A percentile compares a stretch with the other conserved stretches of the same genome.
phyloP scores from a whole-genome alignment of 1,140 invertebrate species.

The Drosophila sucinea region DNA sequence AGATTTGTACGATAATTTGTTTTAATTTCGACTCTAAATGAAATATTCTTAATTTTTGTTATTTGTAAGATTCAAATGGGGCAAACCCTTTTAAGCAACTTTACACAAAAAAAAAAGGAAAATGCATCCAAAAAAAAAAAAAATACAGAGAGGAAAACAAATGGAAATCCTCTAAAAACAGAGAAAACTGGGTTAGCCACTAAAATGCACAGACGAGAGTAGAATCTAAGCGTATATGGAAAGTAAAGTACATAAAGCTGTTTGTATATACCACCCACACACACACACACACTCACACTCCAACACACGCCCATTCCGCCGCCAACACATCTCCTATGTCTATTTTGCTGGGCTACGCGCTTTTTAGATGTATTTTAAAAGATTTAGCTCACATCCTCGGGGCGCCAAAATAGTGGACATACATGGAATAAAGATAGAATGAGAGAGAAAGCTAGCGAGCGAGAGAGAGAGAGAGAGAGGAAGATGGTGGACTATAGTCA shows the following conservation, averaged over 20 bases:
- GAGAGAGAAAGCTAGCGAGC: not conserved
- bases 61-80: slow-evolving; percentile 48
- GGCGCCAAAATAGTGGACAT: slow-evolving; percentile 64
- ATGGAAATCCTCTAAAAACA: slow-evolving; percentile 46
- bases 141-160: slow-evolving; percentile 21
- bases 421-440: slow-evolving; percentile 19
- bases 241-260: slow-evolving; percentile 68
- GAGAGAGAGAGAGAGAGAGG: not conserved
- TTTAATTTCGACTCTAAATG: not conserved
- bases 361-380: slow-evolving; percentile 78
- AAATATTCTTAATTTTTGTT: not conserved
- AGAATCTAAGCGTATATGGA: slow-evolving; percentile 15
- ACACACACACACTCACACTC: too few species aligned
- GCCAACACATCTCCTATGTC: not conserved
- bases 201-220: slow-evolving; percentile 58
- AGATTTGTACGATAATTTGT: not conserved
- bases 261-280: slow-evolving; percentile 36
- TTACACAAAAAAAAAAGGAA: not conserved
- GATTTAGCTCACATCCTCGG: slow-evolving; percentile 65
- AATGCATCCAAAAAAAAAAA: slow-evolving; percentile 22
- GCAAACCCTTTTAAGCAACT: slow-evolving; percentile 56
- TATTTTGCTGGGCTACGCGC: slow-evolving; percentile 32
- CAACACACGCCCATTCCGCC: not conserved
- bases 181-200: slow-evolving; percentile 74
- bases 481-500: slow-evolving; percentile 7